phyloP scores from a whole-genome alignment of 2,113 vertebrate species.

The Malurus alboscapulatus region DNA sequence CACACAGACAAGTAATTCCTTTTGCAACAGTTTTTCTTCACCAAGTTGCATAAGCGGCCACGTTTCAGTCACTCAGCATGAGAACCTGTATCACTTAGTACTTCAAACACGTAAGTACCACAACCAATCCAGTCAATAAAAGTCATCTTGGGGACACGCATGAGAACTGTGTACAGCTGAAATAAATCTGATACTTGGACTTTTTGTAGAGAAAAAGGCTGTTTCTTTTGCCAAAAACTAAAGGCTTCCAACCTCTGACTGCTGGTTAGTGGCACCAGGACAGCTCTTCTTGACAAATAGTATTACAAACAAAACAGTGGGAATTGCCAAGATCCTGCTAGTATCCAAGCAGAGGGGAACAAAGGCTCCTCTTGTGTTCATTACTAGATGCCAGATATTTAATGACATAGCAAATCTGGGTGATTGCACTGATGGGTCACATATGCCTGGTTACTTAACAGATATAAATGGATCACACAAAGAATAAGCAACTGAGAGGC shows the following conservation, averaged over 20 bases:
- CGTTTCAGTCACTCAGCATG: not conserved
- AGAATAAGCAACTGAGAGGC: not conserved
- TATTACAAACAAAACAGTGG: constrained; percentile 6
- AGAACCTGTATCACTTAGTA: not conserved
- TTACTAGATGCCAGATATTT: not conserved
- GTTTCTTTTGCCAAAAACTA: not conserved
- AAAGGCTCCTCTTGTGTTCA: not conserved
- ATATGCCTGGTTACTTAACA: not conserved
- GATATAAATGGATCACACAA: not conserved
- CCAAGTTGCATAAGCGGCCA: not conserved
- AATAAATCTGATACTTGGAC: not conserved
- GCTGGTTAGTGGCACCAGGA: constrained; percentile 28
- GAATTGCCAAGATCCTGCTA: constrained; percentile 31
- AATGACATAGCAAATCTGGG: not conserved
- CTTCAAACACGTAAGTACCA: not conserved
- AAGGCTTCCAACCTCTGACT: not conserved
- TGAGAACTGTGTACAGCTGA: not conserved
- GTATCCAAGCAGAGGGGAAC: not conserved
- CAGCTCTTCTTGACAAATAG: constrained; percentile 5
- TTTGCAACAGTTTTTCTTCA: not conserved
- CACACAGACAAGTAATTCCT: not conserved
- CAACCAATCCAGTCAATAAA: not conserved
- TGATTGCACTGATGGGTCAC: not conserved
- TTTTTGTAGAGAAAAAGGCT: not conserved
- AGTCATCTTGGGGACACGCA: not conserved